Evolutionary conservation across 1,140 invertebrate genomes (phyloP), one percentile per base, ranked within the genome.

Genomic region (Drosophila persimilis): DNA sequence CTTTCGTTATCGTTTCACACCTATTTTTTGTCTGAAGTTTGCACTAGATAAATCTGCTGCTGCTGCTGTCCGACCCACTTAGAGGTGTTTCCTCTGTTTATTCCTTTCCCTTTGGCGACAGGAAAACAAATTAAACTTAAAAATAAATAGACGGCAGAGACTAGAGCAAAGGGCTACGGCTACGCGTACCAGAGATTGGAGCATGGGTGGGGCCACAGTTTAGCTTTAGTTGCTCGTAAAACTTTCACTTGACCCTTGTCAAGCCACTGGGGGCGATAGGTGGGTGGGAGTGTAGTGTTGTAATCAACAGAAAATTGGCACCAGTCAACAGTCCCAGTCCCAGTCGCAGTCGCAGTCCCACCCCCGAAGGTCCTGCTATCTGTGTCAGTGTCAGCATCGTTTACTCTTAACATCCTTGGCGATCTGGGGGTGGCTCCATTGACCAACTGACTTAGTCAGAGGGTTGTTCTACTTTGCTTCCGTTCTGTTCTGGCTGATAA

Each of bases 241-340:
- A 85, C 80, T 85, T 85, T 85, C 77, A 74, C 59, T 86, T 85
- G 80, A 85, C 80, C 80, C 80, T 85, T 86, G 83, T 85, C 80
- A 79, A 44, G 51, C 39, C 15, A 55, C 41, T 41, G 39, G 6
- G 52, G 15, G 17, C 31, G 29, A 6, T 29, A 3, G 20, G 35
- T 47, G 44, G 17, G 44, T 41, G 48, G 22, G 57, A 73, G 71
- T 79, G 78, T 69, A 73, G 71, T 79, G 78, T 69, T 73, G 73
- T 77, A 86, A 86, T 85, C 81, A 85, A 86, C 73, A 70, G 73
- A 77, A 86, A 85, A 85, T 85, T 85, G 80, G 77, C 80, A 85
- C 77, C 81, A 72, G 81, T 84, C 80, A 63, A 47, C 52, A 22
- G 24, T 26, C 0, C 24, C 24, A 26, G 24, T 24, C 24, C 3